A percentile compares a stretch with the other conserved stretches of the same genome.
Conservation (phyloP, 2,888 invertebrate genomes). For the Charanyca ferruginea region DNA sequence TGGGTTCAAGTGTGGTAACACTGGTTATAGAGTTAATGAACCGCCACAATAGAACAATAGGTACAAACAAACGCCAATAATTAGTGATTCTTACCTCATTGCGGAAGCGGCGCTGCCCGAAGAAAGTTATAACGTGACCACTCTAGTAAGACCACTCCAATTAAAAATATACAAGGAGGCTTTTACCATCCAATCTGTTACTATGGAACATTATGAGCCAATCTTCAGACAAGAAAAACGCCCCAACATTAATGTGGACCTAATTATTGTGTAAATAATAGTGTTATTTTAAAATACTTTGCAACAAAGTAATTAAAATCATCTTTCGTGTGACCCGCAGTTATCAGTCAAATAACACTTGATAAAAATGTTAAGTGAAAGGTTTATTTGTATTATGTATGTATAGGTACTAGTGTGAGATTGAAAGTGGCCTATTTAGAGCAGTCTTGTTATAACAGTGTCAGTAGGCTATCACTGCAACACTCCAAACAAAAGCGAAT, state of each 20-base stretch:
- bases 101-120: conserved; percentile 65
- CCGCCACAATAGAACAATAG: conserved; percentile 72
- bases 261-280: conserved; percentile 1
- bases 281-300: background rate
- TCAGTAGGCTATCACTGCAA: conserved; percentile 72
- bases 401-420: conserved; percentile 6
- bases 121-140: conserved; percentile 69
- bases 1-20: conserved; percentile 57
- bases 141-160: conserved; percentile 67
- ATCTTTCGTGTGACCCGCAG: conserved; percentile 4
- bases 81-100: conserved; percentile 77
- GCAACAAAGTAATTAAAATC: background rate
- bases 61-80: conserved; percentile 65
- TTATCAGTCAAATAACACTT: conserved; percentile 21
- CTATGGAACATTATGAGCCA: background rate
- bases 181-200: background rate
- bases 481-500: conserved; percentile 76
- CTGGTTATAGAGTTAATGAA: conserved; percentile 69
- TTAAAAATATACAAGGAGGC: conserved; percentile 2
- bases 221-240: background rate
- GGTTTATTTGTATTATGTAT: conserved; percentile 1
- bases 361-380: conserved; percentile 25
- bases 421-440: conserved; percentile 52
- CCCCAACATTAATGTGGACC: background rate
- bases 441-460: conserved; percentile 69